These are phyloP conservation scores for Archaeoteleia sp. DNA, from an alignment of 2,888 invertebrate species.

Conservation along the genomic window DNA sequence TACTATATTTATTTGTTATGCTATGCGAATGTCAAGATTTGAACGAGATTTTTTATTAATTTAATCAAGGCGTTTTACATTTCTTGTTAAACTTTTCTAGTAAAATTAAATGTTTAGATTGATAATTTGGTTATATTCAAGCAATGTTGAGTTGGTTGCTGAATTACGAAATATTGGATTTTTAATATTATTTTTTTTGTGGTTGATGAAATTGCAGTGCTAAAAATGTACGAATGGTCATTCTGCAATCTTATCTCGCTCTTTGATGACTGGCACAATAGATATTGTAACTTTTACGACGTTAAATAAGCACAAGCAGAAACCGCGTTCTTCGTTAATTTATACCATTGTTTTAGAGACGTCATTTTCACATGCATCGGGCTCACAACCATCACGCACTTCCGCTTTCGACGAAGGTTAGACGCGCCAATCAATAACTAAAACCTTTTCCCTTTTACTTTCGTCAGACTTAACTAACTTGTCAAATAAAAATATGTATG, in stretches of 20 bases:
- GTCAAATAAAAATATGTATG: neutral
- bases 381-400: slow-evolving; percentile 30
- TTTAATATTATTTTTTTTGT: too few relatives aligned
- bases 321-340: slow-evolving; percentile 16
- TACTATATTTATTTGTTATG: too few relatives aligned
- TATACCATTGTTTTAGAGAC: slow-evolving; percentile 19
- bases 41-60: too few relatives aligned
- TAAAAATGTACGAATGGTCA: too few relatives aligned
- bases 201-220: too few relatives aligned
- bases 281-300: slow-evolving; percentile 20
- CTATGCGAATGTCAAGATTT: too few relatives aligned
- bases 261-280: slow-evolving; percentile 3
- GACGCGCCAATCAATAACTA: slow-evolving; percentile 26
- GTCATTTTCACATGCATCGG: slow-evolving; percentile 26
- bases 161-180: too few relatives aligned
- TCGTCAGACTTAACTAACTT: slow-evolving; percentile 7
- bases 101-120: too few relatives aligned
- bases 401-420: slow-evolving; percentile 17
- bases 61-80: too few relatives aligned
- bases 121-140: too few relatives aligned
- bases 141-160: too few relatives aligned
- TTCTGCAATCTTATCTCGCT: slow-evolving; percentile 8
- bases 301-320: neutral
- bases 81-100: too few relatives aligned
- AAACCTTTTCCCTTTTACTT: slow-evolving; percentile 19